Evolutionary conservation across 92 coral and sea anemone genomes (phyloP), one percentile per base, ranked within the genome.

Genomic region (Porites cylindrica): DNA sequence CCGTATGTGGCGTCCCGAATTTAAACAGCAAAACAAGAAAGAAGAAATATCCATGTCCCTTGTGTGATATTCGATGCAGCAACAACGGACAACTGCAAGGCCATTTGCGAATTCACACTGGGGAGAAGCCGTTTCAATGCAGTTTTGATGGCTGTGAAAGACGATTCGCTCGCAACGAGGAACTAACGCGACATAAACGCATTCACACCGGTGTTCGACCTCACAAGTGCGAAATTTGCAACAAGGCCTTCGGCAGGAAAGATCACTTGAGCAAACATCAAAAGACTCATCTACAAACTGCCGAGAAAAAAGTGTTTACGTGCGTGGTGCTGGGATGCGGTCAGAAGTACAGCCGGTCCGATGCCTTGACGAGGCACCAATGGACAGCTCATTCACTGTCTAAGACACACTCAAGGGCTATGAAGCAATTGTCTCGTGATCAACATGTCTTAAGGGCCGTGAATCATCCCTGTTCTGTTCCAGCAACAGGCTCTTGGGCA

Each of bases 21-120:
- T 82, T 82, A 70, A 82, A 60, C 62, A 76, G 83, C 56, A 82
- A 77, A 43, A 67, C 90, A 29, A 92, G 98, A 75, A 95, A 95
- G 96, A 96, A 96, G 87, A 94, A 87, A 54, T 96, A 92, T 58
- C 97, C 97, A 60, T 96, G 98, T 76, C 98, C 98, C 61, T 71
- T 94, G 53, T 96, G 98, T 70, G 98, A 94, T 26, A 91, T 96
- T 81, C 92, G 98, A 67, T 96, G 98, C 61, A 96, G 98, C 81
- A 96, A 96, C 89, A 96, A 96, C 76, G 98, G 98, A 10, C 98
- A 96, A 63, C 83, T 96, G 26, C 98, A 94, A 82, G 98, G 98
- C 14, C 98, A 96, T 56, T 66, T 96, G 82, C 92, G 98, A 69
- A 94, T 92, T 75, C 98, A 96, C 75, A 94, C 98, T 10, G 98